Conservation (phyloP, 2,888 invertebrate genomes). For the Noctua comes region DNA sequence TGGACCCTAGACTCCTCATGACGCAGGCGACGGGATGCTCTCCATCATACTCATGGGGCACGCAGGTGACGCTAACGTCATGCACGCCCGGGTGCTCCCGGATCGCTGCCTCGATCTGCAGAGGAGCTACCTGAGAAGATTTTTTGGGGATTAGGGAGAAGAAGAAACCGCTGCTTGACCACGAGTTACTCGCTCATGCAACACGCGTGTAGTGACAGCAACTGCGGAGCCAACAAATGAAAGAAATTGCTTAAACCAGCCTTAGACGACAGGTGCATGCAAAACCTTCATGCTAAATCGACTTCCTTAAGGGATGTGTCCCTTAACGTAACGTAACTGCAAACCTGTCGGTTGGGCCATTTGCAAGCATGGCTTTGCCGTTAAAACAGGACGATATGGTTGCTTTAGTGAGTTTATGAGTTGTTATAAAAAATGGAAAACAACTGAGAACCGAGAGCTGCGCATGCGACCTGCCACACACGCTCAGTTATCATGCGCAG, state of each 20-base stretch:
- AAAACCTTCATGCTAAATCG: neutral
- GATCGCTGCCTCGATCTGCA: conserved; percentile 76
- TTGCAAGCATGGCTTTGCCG: neutral
- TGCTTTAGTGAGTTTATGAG: too few relatives aligned
- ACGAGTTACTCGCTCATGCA: neutral
- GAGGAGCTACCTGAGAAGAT: conserved; percentile 74
- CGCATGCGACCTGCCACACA: neutral
- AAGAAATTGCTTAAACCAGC: neutral
- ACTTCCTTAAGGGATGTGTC: neutral
- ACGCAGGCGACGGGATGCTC: conserved; percentile 79
- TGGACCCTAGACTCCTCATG: conserved; percentile 62
- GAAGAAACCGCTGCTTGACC: neutral
- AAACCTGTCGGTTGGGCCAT: neutral
- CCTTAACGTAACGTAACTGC: too few relatives aligned
- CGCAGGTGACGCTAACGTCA: conserved; percentile 77
- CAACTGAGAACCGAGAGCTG: too few relatives aligned
- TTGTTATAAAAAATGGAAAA: neutral
- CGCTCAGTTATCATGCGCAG: neutral
- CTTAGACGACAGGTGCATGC: neutral
- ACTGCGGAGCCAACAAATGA: neutral
- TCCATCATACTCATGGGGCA: conserved; percentile 73
- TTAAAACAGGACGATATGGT: neutral
- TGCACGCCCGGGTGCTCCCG: conserved; percentile 74
- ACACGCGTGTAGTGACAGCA: neutral
- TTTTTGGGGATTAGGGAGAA: neutral